Evolutionary conservation across 1,140 invertebrate species (phyloP), one percentile per base, ranked within the genome.

Genomic region (Drosophila virilis): DNA sequence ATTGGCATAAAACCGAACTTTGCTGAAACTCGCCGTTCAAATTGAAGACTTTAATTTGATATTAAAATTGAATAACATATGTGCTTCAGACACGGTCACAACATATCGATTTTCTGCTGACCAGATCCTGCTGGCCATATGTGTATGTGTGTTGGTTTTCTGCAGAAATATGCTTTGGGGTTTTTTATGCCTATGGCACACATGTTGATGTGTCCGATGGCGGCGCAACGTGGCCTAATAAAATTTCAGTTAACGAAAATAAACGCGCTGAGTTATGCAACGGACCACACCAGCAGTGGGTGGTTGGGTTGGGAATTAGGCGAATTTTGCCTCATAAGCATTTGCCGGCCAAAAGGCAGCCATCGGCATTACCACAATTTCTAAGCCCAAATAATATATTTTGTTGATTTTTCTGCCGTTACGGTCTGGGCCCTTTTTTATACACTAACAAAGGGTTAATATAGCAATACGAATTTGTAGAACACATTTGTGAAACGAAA

Each of bases 201-300:
- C 76, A 79, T 83, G 73, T 84, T 85, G 77, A 77, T 83, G 68
- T 51, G 57, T 48, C 42, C 65, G 37, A 59, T 74, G 71, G 71
- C 57, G 57, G 43, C 72, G 33, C 51, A 74, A 70, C 66, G 76
- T 74, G 78, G 66, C 74, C 79, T 69, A 86, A 86, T 86, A 88
- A 88, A 86, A 86, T 71, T 76, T 77, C 78, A 77, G 76, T 77
- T 77, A 74, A 74, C 73, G 66, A 66, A 78, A 71, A 78, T 71
- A 78, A 78, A 78, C 75, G 71, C 75, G 74, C 37, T 54, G 66
- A 69, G 79, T 50, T 75, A 70, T 74, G 55, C 54, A 69, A 62
- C 52, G 45, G 42, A 46, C 35, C 38, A 50, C 9, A 45, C 9
- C 22, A 28, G 33, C 51, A 66, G 12, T 22, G 0, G 13, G 15